A percentile compares a stretch with the other conserved stretches of the same genome.
phyloP scores from a whole-genome alignment of 2,113 vertebrate genomes.

The Catharus fuscescens region DNA sequence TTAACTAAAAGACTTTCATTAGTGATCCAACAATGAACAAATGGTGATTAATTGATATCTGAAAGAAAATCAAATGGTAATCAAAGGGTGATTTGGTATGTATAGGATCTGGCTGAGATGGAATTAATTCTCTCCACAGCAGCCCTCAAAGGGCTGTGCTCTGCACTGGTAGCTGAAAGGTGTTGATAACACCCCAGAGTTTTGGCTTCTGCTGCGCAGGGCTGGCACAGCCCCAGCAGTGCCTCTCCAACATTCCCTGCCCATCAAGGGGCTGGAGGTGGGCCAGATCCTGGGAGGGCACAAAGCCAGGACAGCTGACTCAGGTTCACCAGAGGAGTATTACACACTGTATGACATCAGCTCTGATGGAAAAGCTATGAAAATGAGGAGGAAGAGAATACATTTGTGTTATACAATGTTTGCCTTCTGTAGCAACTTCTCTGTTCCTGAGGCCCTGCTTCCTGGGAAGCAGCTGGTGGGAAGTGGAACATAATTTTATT shows the following conservation, averaged over 20 bases:
- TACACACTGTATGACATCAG: background rate
- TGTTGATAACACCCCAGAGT: background rate
- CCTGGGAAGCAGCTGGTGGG: background rate
- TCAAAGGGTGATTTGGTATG: background rate
- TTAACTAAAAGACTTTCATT: background rate
- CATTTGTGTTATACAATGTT: background rate
- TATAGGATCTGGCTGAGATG: background rate
- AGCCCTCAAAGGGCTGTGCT: background rate
- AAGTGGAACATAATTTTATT: background rate
- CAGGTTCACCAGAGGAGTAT: background rate
- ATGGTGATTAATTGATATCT: background rate
- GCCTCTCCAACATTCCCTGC: background rate
- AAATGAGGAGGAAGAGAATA: background rate
- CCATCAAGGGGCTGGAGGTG: background rate
- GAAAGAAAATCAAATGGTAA: background rate
- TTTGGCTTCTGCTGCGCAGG: background rate
- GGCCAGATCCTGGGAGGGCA: background rate
- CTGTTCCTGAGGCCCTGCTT: background rate
- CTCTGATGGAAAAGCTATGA: background rate
- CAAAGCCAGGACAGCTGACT: background rate
- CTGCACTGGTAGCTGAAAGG: background rate
- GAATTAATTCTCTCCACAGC: background rate
- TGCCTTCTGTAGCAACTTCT: background rate
- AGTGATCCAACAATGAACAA: background rate
- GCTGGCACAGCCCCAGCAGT: rapidly evolving